Base-by-base conservation (phyloP, 2,888 invertebrate genomes). In the Miltochrista miniata region DNA sequence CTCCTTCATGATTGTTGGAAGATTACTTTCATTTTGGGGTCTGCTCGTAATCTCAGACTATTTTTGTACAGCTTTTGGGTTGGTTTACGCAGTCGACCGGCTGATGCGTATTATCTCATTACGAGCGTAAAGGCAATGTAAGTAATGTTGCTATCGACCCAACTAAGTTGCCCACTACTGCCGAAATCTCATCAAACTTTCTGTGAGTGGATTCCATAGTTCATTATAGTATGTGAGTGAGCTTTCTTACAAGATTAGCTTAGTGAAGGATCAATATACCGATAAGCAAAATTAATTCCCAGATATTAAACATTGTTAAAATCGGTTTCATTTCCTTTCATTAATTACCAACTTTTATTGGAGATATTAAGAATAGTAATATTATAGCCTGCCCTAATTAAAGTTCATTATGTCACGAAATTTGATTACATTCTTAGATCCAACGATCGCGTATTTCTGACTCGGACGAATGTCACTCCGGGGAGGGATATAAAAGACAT, bases 1-100 rank as follows among this genome's bases (percentile, higher is more conserved):
- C 42, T 59, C 65, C 71, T 57, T 67, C 76, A 76, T 79, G 79
- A 83, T 81, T 76, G 81, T 77, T 58, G 63, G 73, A 75, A 83
- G 74, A 82, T 81, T 79, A 78, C 80, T 76, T 76, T 78, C 75
- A 76, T 81, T 82, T 79, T 61, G 72, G 18, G 65, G 66, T 54
- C 57, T 60, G 64, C 56, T 59, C 60, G 76, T 78, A 81, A 81
- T 83, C 73, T 75, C 54, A 58, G 66, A 51, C 69, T 75, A 79
- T 80, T 81, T 81, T 79, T 76, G 73, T 73, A 64, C 63, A 54
- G 61, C 54, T 64, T 64, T 71, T 60, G 56, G 63, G 66, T 64
- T 59, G 46, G 58, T 54, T 52, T 51, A 48, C 15, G 48, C 47
- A 63, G 61, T 55, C 59, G 54, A 66, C 53, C 56, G 75, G 68